Evolutionary conservation across 2,113 vertebrate genomes (phyloP).

Genomic region (Nerophis ophidion): DNA sequence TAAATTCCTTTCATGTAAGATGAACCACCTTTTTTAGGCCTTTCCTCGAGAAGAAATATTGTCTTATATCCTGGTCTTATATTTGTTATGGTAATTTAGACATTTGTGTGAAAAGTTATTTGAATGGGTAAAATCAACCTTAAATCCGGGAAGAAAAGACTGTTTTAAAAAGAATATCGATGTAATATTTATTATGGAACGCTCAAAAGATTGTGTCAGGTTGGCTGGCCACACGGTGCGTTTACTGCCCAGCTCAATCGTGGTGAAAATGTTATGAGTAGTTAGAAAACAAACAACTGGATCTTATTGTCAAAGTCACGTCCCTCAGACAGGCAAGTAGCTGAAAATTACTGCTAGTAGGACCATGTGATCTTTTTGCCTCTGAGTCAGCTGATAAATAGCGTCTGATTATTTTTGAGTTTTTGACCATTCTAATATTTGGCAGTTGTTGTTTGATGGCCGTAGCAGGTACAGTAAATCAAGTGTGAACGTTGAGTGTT

Average conservation of each 20-base stretch:
- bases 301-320: not conserved
- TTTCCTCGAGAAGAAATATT: too few relatives aligned
- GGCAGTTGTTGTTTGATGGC: too few relatives aligned
- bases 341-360: slow-evolving; percentile 66
- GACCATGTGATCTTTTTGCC: slow-evolving; percentile 72
- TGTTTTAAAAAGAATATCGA: not conserved
- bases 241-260: not conserved
- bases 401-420: too few relatives aligned
- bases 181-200: too few relatives aligned
- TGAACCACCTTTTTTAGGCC: too few relatives aligned
- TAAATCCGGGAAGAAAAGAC: not conserved
- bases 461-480: too few relatives aligned
- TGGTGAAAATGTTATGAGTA: not conserved
- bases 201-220: not conserved
- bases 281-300: not conserved
- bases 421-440: not conserved
- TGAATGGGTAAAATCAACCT: not conserved
- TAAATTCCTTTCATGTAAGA: too few relatives aligned
- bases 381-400: not conserved
- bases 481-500: too few relatives aligned
- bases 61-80: too few relatives aligned
- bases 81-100: too few relatives aligned
- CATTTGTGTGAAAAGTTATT: too few relatives aligned
- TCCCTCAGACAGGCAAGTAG: slow-evolving; percentile 11
- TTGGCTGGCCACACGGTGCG: slow-evolving; percentile 44